These are phyloP conservation scores for Cataglyphis livida DNA, from an alignment of 2,888 invertebrate genomes.

Conservation along the genomic window DNA sequence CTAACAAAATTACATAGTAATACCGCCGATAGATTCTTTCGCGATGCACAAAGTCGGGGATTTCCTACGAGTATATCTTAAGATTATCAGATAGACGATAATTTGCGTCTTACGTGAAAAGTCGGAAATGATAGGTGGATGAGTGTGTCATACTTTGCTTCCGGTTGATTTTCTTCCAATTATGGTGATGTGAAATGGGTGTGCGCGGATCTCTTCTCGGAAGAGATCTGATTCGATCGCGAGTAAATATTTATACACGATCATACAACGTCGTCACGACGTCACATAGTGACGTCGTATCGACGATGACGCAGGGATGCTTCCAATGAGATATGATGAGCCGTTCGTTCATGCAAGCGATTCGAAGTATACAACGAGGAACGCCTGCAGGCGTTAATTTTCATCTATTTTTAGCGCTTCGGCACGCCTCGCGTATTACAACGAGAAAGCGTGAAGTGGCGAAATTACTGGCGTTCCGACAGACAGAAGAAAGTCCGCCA, in stretches of 20 bases:
- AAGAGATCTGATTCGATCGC: slow-evolving; percentile 63
- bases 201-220: slow-evolving; percentile 62
- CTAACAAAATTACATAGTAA: neutral
- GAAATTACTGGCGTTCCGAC: slow-evolving; percentile 15
- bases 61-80: slow-evolving; percentile 26
- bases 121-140: slow-evolving; percentile 57
- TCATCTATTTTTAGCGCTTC: slow-evolving; percentile 63
- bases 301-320: slow-evolving; percentile 73
- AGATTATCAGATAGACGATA: slow-evolving; percentile 11
- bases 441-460: slow-evolving; percentile 40
- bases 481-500: slow-evolving; percentile 8
- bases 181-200: slow-evolving; percentile 59
- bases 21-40: neutral
- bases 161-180: slow-evolving; percentile 67
- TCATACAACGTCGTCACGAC: slow-evolving; percentile 68
- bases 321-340: slow-evolving; percentile 47
- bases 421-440: slow-evolving; percentile 35
- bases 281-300: slow-evolving; percentile 75
- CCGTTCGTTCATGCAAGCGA: slow-evolving; percentile 36
- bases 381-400: slow-evolving; percentile 62
- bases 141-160: slow-evolving; percentile 61
- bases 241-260: slow-evolving; percentile 74
- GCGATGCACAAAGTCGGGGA: slow-evolving; percentile 6
- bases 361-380: slow-evolving; percentile 23
- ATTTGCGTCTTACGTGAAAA: slow-evolving; percentile 36